These are phyloP conservation scores for Emydocephalus ijimae DNA, from an alignment of 2,113 vertebrate genomes.

Conservation along the genomic window DNA sequence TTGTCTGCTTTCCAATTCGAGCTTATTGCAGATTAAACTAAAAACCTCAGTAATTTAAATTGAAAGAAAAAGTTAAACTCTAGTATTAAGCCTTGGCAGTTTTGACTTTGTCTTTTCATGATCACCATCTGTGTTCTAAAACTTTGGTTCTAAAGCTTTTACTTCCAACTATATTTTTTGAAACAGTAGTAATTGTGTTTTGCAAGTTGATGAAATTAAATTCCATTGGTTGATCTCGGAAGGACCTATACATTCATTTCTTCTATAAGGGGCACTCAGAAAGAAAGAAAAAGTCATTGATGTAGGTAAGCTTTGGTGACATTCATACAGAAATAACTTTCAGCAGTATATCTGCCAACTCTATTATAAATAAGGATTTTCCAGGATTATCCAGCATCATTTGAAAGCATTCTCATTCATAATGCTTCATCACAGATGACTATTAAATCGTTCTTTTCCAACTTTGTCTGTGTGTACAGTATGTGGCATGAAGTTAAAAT, in stretches of 20 bases:
- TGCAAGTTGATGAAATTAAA: not conserved
- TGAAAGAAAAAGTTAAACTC: not conserved
- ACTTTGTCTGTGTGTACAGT: not conserved
- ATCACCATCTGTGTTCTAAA: not conserved
- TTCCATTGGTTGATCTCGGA: not conserved
- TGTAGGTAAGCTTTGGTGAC: slow-evolving; percentile 11
- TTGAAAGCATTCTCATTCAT: slow-evolving; percentile 47
- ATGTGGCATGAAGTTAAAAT: slow-evolving; percentile 17
- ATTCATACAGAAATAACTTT: slow-evolving; percentile 37
- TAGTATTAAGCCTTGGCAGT: not conserved
- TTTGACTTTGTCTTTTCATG: not conserved
- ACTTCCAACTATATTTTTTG: not conserved
- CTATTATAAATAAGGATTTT: not conserved
- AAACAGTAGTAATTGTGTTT: not conserved
- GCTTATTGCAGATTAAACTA: not conserved
- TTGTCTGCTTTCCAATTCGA: not conserved
- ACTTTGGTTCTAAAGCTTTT: not conserved
- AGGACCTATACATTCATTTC: not conserved
- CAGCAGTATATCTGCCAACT: not conserved
- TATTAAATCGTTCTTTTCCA: slow-evolving; percentile 52
- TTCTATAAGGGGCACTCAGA: not conserved
- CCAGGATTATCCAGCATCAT: slow-evolving; percentile 17
- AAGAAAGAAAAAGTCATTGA: not conserved
- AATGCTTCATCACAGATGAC: slow-evolving; percentile 33
- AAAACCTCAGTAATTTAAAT: not conserved